Base-by-base conservation (phyloP, 2,797 vertebrate genomes). In the Oryzias sinensis region DNA sequence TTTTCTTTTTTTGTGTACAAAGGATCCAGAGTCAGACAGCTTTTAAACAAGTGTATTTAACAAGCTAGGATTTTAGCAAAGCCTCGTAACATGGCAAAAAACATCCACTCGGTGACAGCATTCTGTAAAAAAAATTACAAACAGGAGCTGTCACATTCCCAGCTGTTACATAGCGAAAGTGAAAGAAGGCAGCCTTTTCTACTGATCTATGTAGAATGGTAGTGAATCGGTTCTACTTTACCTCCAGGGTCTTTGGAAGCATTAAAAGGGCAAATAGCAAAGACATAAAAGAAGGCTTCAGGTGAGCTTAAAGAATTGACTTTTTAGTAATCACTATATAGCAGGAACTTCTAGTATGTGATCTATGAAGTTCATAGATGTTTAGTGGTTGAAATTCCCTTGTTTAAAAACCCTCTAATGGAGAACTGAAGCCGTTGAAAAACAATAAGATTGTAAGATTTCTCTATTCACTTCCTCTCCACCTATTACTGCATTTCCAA, bases 401-500 rank as follows among this genome's bases (percentile, higher is more conserved):
- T 48, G 11, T 46, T 25, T 60, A 40, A 29, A 16, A 65, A 46
- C 7, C 37, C 18, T 40, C 22, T 24, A 40, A 52, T 56, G 14
- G 4, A 65, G n/a, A 55, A 61, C 9, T 11, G 5, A 56, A 45
- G 17, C 48, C 49, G 47, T 24, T 25, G 27, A 29, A 70, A 47
- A 62, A 4, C 45, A 66, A 45, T 65, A 53, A 33, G 53, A 46
- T 47, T 42, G 43, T 65, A 53, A 33, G 53, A 46, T 47, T 42
- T 47, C 45, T 73, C 25, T 62, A 59, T 71, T 53, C 43, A 42
- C 53, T 18, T 49, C 42, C 64, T 62, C 72, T 83, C 75, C 62
- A 80, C 83, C 75, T 78, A 42, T 45, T 54, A 37, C 33, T 37
- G 52, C 56, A 59, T 65, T 59, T 74, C 43, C 58, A 59, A 59